These are phyloP conservation scores for Polyploca ridens DNA, from an alignment of 2,888 invertebrate species.

Conservation along the genomic window DNA sequence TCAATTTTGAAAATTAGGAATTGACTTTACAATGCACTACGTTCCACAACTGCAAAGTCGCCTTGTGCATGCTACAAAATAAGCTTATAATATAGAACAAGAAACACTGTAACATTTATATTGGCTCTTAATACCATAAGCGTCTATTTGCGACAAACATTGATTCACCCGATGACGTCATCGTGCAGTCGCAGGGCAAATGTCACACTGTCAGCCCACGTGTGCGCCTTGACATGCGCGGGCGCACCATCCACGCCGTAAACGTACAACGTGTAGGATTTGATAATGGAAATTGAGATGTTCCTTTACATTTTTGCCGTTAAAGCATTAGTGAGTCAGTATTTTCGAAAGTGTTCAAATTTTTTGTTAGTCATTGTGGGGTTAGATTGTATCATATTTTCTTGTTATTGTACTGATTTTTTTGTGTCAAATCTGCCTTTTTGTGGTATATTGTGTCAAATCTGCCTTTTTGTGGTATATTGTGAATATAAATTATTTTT, in stretches of 20 bases:
- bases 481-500: not conserved
- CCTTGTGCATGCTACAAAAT: not conserved
- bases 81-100: not conserved
- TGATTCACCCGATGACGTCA: conserved; percentile 70
- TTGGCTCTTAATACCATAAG: conserved; percentile 1
- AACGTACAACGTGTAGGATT: conserved; percentile 59
- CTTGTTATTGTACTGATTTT: not conserved
- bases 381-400: not conserved
- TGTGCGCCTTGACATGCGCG: conserved; percentile 50
- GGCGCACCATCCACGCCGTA: conserved; percentile 45
- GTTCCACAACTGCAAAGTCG: not conserved
- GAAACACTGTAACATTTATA: not conserved
- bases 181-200: conserved; percentile 66
- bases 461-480: not conserved
- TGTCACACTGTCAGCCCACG: conserved; percentile 74
- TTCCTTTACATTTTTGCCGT: conserved; percentile 26
- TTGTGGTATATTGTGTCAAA: too few relatives aligned
- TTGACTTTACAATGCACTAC: not conserved
- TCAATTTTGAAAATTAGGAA: not conserved
- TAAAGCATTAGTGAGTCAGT: conserved; percentile 30
- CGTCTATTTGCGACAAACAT: conserved; percentile 17
- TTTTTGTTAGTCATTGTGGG: conserved; percentile 19
- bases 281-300: conserved; percentile 51
- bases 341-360: conserved; percentile 28
- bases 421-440: not conserved